Conservation (phyloP, 2,797 vertebrate genomes). For the Dicrostonyx torquatus region DNA sequence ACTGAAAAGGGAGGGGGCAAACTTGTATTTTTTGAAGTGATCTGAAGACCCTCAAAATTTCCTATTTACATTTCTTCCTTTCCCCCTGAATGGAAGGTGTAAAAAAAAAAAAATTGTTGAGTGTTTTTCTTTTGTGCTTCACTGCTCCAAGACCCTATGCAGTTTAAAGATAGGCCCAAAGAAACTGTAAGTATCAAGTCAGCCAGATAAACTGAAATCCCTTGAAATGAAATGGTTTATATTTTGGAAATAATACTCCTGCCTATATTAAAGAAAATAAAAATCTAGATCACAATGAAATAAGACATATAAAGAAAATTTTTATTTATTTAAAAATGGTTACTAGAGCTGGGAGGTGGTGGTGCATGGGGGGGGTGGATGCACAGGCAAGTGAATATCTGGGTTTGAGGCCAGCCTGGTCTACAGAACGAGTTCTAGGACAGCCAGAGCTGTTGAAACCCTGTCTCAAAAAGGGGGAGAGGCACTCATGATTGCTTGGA, state of each 20-base stretch:
- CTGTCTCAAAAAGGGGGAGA: no score
- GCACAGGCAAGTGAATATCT: background rate
- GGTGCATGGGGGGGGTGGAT: background rate
- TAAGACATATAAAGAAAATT: background rate
- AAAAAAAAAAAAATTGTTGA: background rate
- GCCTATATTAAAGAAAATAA: background rate
- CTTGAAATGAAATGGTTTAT: slow-evolving; percentile 37
- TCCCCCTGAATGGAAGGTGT: background rate
- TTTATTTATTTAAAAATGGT: background rate
- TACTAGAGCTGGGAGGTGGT: background rate
- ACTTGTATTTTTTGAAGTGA: background rate
- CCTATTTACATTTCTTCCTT: background rate
- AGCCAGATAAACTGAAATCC: background rate
- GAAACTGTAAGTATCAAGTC: background rate
- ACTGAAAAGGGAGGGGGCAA: background rate
- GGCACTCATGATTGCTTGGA: slow-evolving; percentile 2
- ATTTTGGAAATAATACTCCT: slow-evolving; percentile 29
- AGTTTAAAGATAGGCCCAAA: background rate
- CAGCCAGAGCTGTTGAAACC: background rate
- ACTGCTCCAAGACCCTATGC: background rate
- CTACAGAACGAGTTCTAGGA: background rate
- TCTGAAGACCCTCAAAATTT: background rate
- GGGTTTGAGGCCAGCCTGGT: background rate
- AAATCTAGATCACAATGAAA: background rate
- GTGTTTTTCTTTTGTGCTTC: slow-evolving; percentile 34